Percentiles rank a stretch among this genome's conserved stretches.
Conservation (phyloP, 2,113 vertebrate species). For the Tragelaphus imberbis region DNA sequence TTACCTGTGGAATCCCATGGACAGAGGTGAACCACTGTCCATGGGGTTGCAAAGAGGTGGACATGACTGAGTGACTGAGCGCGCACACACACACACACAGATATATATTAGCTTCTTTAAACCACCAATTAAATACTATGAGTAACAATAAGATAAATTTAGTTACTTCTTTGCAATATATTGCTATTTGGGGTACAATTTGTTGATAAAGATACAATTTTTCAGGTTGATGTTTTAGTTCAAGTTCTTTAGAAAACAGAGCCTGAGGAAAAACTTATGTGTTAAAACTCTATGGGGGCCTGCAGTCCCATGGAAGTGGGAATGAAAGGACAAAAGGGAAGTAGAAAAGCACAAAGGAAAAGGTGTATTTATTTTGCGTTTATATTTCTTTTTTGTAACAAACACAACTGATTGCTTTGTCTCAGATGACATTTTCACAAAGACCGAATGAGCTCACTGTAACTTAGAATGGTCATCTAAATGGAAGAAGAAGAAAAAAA, state of each 20-base stretch:
- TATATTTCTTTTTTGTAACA: background rate
- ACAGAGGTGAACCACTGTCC: background rate
- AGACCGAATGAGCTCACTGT: background rate
- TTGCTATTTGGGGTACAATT: background rate
- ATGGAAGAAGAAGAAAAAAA: background rate
- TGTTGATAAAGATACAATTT: background rate
- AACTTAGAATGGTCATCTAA: background rate
- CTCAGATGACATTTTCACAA: background rate
- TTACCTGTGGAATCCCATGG: background rate
- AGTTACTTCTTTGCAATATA: background rate
- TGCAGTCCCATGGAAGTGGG: background rate
- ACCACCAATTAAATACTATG: background rate
- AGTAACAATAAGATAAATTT: background rate
- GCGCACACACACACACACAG: background rate
- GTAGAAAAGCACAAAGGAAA: background rate
- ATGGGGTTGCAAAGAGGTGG: background rate
- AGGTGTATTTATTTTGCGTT: accelerated
- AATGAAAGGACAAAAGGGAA: background rate
- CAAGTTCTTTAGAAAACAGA: background rate
- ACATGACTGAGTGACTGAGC: background rate
- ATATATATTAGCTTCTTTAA: background rate
- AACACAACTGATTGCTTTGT: background rate
- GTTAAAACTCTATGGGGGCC: background rate
- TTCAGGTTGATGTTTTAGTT: background rate
- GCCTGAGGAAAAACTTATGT: background rate